Evolutionary conservation across 2,888 invertebrate genomes (phyloP).

Genomic region (Exocentrus adspersus): DNA sequence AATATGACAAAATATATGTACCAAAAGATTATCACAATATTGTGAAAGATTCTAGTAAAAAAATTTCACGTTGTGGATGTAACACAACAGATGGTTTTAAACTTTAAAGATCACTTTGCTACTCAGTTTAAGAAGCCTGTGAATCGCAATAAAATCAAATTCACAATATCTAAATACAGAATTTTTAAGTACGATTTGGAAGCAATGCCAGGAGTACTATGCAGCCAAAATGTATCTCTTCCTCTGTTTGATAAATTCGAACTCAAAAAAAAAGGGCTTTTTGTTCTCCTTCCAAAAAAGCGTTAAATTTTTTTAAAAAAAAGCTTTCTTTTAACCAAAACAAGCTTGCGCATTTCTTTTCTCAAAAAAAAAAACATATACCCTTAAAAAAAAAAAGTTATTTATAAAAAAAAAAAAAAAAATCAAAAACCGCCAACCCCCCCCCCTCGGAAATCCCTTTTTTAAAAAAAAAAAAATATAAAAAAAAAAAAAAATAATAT

Average conservation of each 20-base stretch:
- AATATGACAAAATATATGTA: conserved; percentile 11
- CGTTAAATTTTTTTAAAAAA: conserved; percentile 1
- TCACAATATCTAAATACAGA: conserved; percentile 19
- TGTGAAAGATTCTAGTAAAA: conserved; percentile 13
- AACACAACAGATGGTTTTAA: conserved; percentile 16
- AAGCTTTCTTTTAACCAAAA: conserved; percentile 7
- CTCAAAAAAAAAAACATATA: conserved; percentile 13
- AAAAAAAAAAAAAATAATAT: too few relatives aligned
- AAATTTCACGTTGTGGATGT: conserved; percentile 17
- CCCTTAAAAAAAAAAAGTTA: too few relatives aligned
- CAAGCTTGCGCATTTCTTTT: conserved; percentile 12
- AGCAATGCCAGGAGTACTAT: background rate
- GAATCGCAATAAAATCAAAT: conserved; percentile 8
- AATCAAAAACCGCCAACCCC: too few relatives aligned
- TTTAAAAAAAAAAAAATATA: too few relatives aligned
- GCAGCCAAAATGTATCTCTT: conserved; percentile 13
- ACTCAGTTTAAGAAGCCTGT: conserved; percentile 7
- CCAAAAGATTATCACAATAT: conserved; percentile 12
- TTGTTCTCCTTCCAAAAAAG: background rate
- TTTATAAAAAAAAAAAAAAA: too few relatives aligned
- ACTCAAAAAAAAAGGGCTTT: background rate
- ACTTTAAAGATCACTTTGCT: conserved; percentile 12
- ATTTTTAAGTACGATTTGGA: conserved; percentile 6
- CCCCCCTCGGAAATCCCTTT: too few relatives aligned
- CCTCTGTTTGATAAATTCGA: conserved; percentile 8